Evolutionary conservation across 23 tunicate genomes (phyloP).

Genomic region (Clavelina lepadiformis): DNA sequence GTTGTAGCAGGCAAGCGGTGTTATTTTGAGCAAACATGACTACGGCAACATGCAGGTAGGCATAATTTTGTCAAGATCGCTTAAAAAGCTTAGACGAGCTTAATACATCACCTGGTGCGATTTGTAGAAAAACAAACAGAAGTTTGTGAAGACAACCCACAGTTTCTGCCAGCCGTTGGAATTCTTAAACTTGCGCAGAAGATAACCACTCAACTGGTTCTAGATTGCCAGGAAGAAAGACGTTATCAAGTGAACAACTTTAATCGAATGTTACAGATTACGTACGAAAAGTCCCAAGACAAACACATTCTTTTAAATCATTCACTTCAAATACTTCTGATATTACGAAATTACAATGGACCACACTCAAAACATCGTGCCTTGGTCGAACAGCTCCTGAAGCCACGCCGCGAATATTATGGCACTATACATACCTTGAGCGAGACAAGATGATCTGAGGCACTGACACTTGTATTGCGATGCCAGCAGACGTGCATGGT

Average conservation of each 20-base stretch:
- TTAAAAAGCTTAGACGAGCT: background rate
- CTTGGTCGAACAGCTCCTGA: no score
- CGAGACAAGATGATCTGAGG: conserved; percentile 67
- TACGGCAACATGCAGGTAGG: background rate
- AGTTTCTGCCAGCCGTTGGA: conserved; percentile 99
- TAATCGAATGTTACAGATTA: no score
- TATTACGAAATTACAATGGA: no score
- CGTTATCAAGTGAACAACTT: no score
- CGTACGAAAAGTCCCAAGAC: no score
- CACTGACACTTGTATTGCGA: conserved; percentile 84
- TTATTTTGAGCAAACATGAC: background rate
- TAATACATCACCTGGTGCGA: conserved; percentile 63
- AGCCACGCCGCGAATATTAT: no score
- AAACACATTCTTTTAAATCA: no score
- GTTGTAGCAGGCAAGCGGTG: background rate
- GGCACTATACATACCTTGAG: conserved; percentile 41
- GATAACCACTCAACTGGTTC: conserved; percentile 92
- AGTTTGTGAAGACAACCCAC: conserved; percentile 98
- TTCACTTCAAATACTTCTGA: no score
- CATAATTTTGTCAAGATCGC: background rate
- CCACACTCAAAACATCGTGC: no score
- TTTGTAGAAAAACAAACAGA: conserved; percentile 92
- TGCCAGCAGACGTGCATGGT: conserved; percentile 99
- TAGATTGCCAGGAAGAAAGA: no score
- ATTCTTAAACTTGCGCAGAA: conserved; percentile 96